These are phyloP conservation scores for Drosophila kepulauana DNA, from an alignment of 1,140 invertebrate genomes.

Conservation along the genomic window DNA sequence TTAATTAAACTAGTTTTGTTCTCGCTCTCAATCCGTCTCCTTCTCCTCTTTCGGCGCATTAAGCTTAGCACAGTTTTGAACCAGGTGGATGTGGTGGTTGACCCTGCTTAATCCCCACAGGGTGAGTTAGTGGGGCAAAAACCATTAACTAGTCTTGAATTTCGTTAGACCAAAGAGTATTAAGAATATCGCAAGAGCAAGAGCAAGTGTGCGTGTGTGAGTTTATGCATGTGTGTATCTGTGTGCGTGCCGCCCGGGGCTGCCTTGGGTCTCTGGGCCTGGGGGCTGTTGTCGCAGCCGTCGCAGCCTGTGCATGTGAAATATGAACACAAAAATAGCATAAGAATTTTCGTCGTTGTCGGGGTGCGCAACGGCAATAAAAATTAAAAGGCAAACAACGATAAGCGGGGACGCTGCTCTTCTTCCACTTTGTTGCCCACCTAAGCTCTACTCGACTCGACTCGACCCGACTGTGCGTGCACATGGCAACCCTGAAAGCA, in stretches of 20 bases:
- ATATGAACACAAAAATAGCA: conserved; percentile 77
- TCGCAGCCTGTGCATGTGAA: conserved; percentile 60
- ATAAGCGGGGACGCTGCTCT: conserved; percentile 58
- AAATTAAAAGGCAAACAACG: conserved; percentile 81
- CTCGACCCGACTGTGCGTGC: conserved; percentile 39
- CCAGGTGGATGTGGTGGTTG: conserved; percentile 4
- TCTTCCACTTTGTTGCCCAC: background rate
- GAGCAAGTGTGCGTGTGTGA: conserved; percentile 1
- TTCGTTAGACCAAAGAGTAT: conserved; percentile 25
- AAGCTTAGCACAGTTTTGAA: conserved; percentile 40
- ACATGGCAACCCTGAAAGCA: conserved; percentile 73
- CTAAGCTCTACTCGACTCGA: background rate
- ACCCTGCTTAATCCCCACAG: conserved; percentile 19
- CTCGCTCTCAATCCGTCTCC: background rate
- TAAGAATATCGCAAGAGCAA: conserved; percentile 49
- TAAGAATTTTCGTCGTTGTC: conserved; percentile 54
- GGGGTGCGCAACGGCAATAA: conserved; percentile 68
- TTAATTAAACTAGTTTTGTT: conserved; percentile 43
- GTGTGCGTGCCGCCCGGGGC: conserved; percentile 44
- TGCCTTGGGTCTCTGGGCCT: conserved; percentile 39
- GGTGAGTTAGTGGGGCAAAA: conserved; percentile 4
- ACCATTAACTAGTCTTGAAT: conserved; percentile 30
- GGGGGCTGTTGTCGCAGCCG: conserved; percentile 39
- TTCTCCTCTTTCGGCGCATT: background rate
- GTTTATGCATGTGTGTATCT: conserved; percentile 34